Conservation (phyloP, 2,888 invertebrate genomes). For the Anthrax anthrax region DNA sequence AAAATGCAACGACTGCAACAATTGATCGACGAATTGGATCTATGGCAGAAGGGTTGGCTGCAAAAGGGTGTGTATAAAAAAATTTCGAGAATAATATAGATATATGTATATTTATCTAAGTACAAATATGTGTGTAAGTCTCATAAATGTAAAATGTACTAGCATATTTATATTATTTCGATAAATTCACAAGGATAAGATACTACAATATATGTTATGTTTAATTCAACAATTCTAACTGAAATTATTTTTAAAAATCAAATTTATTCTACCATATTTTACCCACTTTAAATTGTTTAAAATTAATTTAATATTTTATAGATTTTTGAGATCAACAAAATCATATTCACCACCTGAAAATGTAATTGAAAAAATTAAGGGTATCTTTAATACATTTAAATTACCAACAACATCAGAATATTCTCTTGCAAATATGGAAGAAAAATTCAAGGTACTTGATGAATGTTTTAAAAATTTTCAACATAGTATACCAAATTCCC, state of each 20-base stretch:
- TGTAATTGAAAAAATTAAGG: slow-evolving; percentile 43
- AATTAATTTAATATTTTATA: slow-evolving; percentile 25
- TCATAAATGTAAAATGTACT: too few relatives aligned
- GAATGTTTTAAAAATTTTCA: slow-evolving; percentile 57
- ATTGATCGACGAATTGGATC: slow-evolving; percentile 36
- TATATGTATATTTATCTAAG: too few relatives aligned
- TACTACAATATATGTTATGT: too few relatives aligned
- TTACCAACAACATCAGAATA: slow-evolving; percentile 32
- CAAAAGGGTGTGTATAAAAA: slow-evolving; percentile 47
- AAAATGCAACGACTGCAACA: slow-evolving; percentile 28
- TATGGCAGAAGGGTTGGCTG: slow-evolving; percentile 47
- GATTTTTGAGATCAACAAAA: slow-evolving; percentile 61
- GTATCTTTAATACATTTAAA: slow-evolving; percentile 44
- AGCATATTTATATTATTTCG: too few relatives aligned
- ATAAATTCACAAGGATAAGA: too few relatives aligned
- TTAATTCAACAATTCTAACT: too few relatives aligned
- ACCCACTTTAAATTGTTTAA: too few relatives aligned
- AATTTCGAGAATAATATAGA: not conserved
- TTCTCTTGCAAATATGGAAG: slow-evolving; percentile 17
- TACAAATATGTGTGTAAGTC: too few relatives aligned
- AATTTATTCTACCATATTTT: too few relatives aligned
- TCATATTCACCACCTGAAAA: slow-evolving; percentile 59
- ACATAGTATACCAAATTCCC: slow-evolving; percentile 69
- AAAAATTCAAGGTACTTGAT: slow-evolving; percentile 54
- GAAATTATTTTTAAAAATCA: too few relatives aligned